A percentile compares a stretch with the other conserved stretches of the same genome.
Evolutionary conservation across 2,888 invertebrate genomes (phyloP).

Genomic region (Anorthoa munda): DNA sequence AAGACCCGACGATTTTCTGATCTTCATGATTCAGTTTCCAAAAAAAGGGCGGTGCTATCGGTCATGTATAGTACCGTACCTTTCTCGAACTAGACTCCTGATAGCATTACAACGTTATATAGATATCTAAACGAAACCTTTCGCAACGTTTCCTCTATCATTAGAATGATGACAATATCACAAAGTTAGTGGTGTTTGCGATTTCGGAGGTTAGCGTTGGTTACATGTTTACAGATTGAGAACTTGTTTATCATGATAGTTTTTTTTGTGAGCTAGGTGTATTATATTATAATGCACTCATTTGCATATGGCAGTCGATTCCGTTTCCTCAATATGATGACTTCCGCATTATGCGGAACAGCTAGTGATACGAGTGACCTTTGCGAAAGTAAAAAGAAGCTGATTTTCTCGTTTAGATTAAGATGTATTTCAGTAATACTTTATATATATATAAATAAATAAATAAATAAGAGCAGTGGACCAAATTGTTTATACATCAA

Average conservation of each 20-base stretch:
- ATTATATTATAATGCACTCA: slow-evolving; percentile 36
- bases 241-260: slow-evolving; percentile 20
- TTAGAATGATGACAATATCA: neutral
- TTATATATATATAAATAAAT: too few species aligned
- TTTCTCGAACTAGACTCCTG: too few species aligned
- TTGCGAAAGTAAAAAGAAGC: slow-evolving; percentile 17
- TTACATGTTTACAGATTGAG: neutral
- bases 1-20: too few species aligned
- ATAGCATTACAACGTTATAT: too few species aligned
- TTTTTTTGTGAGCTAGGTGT: slow-evolving; percentile 20
- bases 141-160: too few species aligned
- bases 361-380: slow-evolving; percentile 32
- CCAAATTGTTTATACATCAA: too few species aligned
- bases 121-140: too few species aligned
- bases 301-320: slow-evolving; percentile 38
- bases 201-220: neutral
- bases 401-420: neutral
- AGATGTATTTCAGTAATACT: neutral
- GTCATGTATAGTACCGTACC: too few species aligned
- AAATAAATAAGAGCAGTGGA: too few species aligned
- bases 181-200: neutral
- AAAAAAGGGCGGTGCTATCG: too few species aligned
- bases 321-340: slow-evolving; percentile 41
- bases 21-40: too few species aligned
- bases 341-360: slow-evolving; percentile 49